Conservation (phyloP, 2,797 vertebrate species). For the Lindbergichthys nudifrons region DNA sequence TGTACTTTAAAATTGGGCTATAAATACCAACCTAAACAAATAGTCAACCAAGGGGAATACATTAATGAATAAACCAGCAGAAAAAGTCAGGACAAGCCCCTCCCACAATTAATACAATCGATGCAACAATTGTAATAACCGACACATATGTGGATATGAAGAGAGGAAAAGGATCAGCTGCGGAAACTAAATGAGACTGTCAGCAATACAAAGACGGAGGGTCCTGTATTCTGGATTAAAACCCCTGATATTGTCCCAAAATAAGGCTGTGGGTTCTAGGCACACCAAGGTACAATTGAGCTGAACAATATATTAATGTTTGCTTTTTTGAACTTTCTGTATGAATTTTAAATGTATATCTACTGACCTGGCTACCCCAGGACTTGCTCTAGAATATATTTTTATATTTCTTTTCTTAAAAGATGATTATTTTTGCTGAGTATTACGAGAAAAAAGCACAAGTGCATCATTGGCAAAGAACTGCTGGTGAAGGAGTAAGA, state of each 20-base stretch:
- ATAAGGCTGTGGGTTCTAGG: slow-evolving; percentile 88
- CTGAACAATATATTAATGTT: slow-evolving; percentile 74
- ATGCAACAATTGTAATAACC: slow-evolving; percentile 24
- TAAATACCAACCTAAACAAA: background rate
- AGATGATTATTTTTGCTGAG: slow-evolving; percentile 63
- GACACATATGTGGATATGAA: slow-evolving; percentile 52
- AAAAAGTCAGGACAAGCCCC: slow-evolving; percentile 34
- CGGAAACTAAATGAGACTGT: slow-evolving; percentile 54
- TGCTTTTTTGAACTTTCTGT: slow-evolving; percentile 33
- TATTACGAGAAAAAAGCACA: slow-evolving; percentile 71
- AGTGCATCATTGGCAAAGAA: slow-evolving; percentile 82
- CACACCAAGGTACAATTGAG: slow-evolving; percentile 86
- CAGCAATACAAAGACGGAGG: slow-evolving; percentile 42
- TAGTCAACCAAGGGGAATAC: slow-evolving; percentile 14
- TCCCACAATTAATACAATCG: slow-evolving; percentile 42
- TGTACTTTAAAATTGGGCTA: background rate
- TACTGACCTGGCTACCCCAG: slow-evolving; percentile 56
- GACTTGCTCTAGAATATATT: slow-evolving; percentile 40
- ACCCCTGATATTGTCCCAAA: slow-evolving; percentile 84
- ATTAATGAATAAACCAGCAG: slow-evolving; percentile 26
- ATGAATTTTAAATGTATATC: slow-evolving; percentile 50
- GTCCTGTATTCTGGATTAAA: slow-evolving; percentile 66
- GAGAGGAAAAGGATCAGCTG: slow-evolving; percentile 33
- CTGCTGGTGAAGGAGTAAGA: slow-evolving; percentile 82
- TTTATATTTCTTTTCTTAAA: slow-evolving; percentile 11